Evolutionary conservation across 2,113 vertebrate species (phyloP).

Genomic region (Caretta caretta): DNA sequence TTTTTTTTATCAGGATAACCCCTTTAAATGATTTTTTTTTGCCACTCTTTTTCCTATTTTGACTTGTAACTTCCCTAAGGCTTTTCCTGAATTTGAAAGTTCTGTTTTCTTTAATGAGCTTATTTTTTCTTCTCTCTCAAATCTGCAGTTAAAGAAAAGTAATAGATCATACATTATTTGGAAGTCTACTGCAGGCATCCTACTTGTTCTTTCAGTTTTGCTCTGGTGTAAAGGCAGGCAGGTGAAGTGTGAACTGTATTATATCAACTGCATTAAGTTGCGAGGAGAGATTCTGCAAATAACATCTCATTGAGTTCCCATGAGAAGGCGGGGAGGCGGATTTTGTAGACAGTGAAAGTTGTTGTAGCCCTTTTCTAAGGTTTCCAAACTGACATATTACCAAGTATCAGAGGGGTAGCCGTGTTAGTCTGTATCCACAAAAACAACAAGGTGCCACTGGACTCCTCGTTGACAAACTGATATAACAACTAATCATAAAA

Average conservation of each 20-base stretch:
- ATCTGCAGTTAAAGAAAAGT: not conserved
- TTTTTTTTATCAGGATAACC: not conserved
- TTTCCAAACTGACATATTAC: not conserved
- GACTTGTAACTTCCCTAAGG: not conserved
- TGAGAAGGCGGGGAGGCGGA: accelerated
- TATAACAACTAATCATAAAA: not conserved
- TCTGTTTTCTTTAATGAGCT: not conserved
- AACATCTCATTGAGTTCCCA: not conserved
- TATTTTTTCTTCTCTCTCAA: not conserved
- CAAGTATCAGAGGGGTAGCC: no score
- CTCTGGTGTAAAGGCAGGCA: not conserved
- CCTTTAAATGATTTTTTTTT: not conserved
- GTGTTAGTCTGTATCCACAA: no score
- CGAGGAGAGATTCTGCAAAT: not conserved
- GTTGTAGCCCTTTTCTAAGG: not conserved
- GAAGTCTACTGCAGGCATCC: not conserved
- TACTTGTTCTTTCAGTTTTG: not conserved
- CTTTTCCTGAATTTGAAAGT: not conserved
- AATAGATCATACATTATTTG: not conserved
- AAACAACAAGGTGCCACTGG: no score
- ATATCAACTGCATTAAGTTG: not conserved
- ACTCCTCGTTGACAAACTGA: no score
- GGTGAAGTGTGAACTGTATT: not conserved
- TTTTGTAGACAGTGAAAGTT: not conserved
- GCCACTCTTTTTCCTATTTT: not conserved